A percentile compares a stretch with the other conserved stretches of the same genome.
Evolutionary conservation across 1,140 invertebrate genomes (phyloP).

Genomic region (Drosophila tristis): DNA sequence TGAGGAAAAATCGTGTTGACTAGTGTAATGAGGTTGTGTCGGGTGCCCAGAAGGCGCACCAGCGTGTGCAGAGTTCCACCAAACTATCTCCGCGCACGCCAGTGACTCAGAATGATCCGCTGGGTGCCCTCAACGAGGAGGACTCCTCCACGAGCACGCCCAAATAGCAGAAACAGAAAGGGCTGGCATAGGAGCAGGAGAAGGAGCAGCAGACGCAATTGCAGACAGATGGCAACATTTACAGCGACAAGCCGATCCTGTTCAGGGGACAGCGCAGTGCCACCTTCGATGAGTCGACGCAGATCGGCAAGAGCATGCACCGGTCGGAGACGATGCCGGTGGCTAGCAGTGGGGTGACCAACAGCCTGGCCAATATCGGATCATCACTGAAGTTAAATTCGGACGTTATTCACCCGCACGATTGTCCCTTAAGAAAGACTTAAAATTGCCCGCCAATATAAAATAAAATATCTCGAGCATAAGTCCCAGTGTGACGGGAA

Average conservation of each 20-base stretch:
- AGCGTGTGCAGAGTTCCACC: conserved; percentile 79
- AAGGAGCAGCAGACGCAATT: conserved; percentile 15
- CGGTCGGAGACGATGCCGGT: conserved; percentile 93
- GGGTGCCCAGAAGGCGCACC: conserved; percentile 43
- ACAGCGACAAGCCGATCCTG: conserved; percentile 86
- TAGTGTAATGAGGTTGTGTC: conserved; percentile 48
- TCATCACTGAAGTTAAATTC: conserved; percentile 93
- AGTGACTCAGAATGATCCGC: conserved; percentile 95
- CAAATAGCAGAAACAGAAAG: conserved; percentile 27
- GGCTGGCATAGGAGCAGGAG: conserved; percentile 12
- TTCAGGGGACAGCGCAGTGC: conserved; percentile 86
- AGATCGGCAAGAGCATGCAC: conserved; percentile 86
- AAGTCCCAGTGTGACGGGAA: conserved; percentile 92
- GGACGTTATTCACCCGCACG: conserved; percentile 92
- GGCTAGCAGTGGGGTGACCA: conserved; percentile 87
- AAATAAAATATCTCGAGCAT: conserved; percentile 90
- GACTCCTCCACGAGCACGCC: conserved; percentile 51
- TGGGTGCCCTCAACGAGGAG: conserved; percentile 90
- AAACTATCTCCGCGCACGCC: conserved; percentile 89
- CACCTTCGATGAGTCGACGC: conserved; percentile 87
- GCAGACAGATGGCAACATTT: conserved; percentile 65
- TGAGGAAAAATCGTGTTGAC: no score
- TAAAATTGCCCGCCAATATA: conserved; percentile 88
- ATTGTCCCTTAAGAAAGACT: conserved; percentile 90
- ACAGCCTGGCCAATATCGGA: conserved; percentile 90